A percentile compares a stretch with the other conserved stretches of the same genome.
These are phyloP conservation scores for Coelopa pilipes DNA, from an alignment of 2,888 invertebrate genomes.

Conservation along the genomic window DNA sequence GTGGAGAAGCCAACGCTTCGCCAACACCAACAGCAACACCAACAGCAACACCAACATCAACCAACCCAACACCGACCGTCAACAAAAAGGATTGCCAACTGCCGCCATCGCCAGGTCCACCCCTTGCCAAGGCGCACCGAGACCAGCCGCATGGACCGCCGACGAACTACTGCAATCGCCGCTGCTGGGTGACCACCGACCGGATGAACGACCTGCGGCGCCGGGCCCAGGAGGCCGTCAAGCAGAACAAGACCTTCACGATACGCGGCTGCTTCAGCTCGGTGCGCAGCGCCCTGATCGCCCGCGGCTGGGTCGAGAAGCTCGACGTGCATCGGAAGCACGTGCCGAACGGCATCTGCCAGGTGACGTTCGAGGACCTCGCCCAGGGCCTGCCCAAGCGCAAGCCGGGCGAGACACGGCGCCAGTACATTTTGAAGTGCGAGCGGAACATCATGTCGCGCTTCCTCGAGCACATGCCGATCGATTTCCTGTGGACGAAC, in stretches of 20 bases:
- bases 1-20: too few relatives aligned
- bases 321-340: slow-evolving; percentile 63
- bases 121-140: neutral
- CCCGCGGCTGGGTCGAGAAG: slow-evolving; percentile 76
- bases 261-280: slow-evolving; percentile 80
- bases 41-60: too few relatives aligned
- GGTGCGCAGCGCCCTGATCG: slow-evolving; percentile 75
- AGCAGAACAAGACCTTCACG: slow-evolving; percentile 75
- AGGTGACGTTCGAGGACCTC: slow-evolving; percentile 63
- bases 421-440: slow-evolving; percentile 73
- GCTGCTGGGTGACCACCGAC: slow-evolving; percentile 73
- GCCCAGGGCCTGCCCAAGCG: slow-evolving; percentile 64
- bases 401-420: slow-evolving; percentile 65
- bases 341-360: slow-evolving; percentile 52
- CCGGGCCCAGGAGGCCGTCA: slow-evolving; percentile 74
- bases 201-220: slow-evolving; percentile 74
- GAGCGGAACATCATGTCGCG: slow-evolving; percentile 79
- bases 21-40: too few relatives aligned
- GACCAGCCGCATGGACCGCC: slow-evolving; percentile 44
- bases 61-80: too few relatives aligned
- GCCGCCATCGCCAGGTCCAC: too few relatives aligned
- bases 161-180: slow-evolving; percentile 57
- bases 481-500: slow-evolving; percentile 91
- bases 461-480: slow-evolving; percentile 81
- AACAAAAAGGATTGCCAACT: too few relatives aligned